phyloP scores from a whole-genome alignment of 2,797 vertebrate species.

The Lutjanus argentimaculatus region DNA sequence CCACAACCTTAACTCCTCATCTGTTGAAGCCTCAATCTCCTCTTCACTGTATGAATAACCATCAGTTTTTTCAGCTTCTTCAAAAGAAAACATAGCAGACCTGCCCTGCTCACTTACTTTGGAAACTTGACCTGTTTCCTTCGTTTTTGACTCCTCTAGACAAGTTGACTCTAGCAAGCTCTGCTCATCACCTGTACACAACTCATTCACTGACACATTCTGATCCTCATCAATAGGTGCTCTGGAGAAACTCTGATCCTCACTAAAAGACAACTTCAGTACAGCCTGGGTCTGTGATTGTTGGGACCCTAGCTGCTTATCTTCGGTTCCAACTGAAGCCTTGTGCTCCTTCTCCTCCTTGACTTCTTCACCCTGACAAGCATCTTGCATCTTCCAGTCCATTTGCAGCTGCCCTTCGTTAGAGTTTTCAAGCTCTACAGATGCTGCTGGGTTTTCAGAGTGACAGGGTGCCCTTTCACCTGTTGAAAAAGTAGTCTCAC shows the following conservation, averaged over 20 bases:
- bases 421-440: slow-evolving; percentile 6
- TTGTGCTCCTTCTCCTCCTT: slow-evolving; percentile 11
- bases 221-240: background rate
- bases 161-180: slow-evolving; percentile 4
- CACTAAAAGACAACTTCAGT: slow-evolving; percentile 54
- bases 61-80: slow-evolving; percentile 38
- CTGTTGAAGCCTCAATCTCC: slow-evolving; percentile 67
- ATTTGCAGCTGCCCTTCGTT: slow-evolving; percentile 18
- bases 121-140: background rate
- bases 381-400: slow-evolving; percentile 8
- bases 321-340: slow-evolving; percentile 16
- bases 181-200: slow-evolving; percentile 21
- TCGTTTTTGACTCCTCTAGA: background rate
- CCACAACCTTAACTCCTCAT: slow-evolving; percentile 73
- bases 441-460: slow-evolving; percentile 23
- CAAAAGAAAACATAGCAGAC: slow-evolving; percentile 22
- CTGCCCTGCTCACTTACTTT: background rate
- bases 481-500: slow-evolving; percentile 54
- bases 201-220: slow-evolving; percentile 21
- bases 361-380: slow-evolving; percentile 7
- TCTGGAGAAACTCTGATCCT: slow-evolving; percentile 43
- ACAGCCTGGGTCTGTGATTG: slow-evolving; percentile 30
- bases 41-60: slow-evolving; percentile 48
- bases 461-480: slow-evolving; percentile 40
- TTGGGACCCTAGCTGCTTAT: slow-evolving; percentile 2